Evolutionary conservation across 2,113 vertebrate genomes (phyloP).

Genomic region (Ascaphus truei): DNA sequence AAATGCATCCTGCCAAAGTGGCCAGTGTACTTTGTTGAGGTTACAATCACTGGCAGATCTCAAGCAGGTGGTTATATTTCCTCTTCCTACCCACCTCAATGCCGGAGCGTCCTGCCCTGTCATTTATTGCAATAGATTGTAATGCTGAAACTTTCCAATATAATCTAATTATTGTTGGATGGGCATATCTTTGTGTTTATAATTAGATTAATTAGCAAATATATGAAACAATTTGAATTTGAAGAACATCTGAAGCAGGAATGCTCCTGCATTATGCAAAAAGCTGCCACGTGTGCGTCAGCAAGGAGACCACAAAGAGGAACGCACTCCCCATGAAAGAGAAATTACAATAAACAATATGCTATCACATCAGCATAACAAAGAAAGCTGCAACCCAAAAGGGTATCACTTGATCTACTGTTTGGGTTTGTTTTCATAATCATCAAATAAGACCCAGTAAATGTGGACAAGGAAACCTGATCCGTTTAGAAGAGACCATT

Average conservation of each 20-base stretch:
- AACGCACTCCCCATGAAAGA: no score
- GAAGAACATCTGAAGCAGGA: slow-evolving; percentile 37
- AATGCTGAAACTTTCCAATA: background rate
- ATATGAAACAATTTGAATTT: slow-evolving; percentile 29
- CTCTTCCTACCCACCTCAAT: no score
- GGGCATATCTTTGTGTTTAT: slow-evolving; percentile 31
- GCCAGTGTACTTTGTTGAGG: no score
- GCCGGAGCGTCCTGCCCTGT: no score
- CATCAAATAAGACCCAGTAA: background rate
- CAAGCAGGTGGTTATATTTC: no score
- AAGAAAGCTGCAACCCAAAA: background rate
- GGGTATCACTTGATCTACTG: background rate
- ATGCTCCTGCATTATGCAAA: slow-evolving; percentile 39
- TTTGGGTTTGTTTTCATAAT: background rate
- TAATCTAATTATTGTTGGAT: background rate
- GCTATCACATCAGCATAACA: background rate
- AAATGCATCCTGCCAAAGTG: no score
- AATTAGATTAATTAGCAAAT: slow-evolving; percentile 37
- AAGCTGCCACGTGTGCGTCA: slow-evolving; percentile 25
- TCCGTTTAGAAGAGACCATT: no score
- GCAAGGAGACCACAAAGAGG: no score
- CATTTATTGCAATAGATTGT: no score
- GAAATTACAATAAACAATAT: no score
- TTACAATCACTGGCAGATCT: no score
- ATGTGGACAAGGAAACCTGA: background rate